Evolutionary conservation across 2,113 vertebrate species (phyloP).

Genomic region (Xiphophorus hellerii): DNA sequence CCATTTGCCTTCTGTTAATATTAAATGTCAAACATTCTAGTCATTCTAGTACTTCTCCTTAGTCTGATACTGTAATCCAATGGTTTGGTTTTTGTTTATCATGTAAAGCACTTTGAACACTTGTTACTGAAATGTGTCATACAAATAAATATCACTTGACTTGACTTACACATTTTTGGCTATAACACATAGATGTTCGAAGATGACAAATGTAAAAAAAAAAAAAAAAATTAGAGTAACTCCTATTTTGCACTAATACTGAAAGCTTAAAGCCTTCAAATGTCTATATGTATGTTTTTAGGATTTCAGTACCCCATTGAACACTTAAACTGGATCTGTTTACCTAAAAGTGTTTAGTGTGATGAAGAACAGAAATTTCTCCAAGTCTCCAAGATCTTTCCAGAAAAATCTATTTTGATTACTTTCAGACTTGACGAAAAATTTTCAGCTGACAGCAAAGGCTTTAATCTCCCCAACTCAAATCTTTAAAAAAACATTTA

Average conservation of each 20-base stretch:
- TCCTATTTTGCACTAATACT: constrained; percentile 7
- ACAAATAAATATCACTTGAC: too few relatives aligned
- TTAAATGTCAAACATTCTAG: too few relatives aligned
- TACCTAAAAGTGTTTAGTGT: constrained; percentile 15
- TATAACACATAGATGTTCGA: background rate
- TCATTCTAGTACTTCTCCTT: too few relatives aligned
- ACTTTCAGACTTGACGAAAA: constrained; percentile 27
- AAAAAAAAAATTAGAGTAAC: too few relatives aligned
- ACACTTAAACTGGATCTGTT: constrained; percentile 17
- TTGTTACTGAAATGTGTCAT: too few relatives aligned
- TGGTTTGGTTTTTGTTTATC: too few relatives aligned
- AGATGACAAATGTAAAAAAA: too few relatives aligned
- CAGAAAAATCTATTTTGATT: constrained; percentile 36
- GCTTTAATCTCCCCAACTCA: constrained; percentile 24
- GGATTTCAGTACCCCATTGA: constrained; percentile 27
- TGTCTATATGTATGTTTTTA: constrained; percentile 36
- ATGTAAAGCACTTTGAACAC: too few relatives aligned
- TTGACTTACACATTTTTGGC: background rate
- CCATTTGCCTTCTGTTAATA: too few relatives aligned
- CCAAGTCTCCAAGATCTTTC: constrained; percentile 46
- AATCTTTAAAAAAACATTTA: constrained; percentile 10
- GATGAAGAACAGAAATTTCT: constrained; percentile 45
- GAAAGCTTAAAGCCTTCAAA: constrained; percentile 8
- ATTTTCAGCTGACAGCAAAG: background rate
- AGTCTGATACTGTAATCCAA: too few relatives aligned